phyloP scores from a whole-genome alignment of 37 sponge, comb jelly and placozoan species.

The Theonella swinhoei region DNA sequence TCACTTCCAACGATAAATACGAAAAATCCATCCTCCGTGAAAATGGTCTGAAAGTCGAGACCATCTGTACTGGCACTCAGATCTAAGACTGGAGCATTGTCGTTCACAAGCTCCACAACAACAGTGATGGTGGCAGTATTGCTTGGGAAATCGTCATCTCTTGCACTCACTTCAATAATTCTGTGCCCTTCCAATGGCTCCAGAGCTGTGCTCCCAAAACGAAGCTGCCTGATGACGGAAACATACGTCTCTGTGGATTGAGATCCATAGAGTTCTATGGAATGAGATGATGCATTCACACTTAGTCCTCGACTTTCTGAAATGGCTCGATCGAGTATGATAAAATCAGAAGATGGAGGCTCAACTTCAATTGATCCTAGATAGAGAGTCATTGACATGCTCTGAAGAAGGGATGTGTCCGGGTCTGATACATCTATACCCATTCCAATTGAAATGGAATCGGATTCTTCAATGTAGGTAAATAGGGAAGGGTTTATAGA shows the following conservation, averaged over 20 bases:
- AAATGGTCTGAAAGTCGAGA: constrained; percentile 48
- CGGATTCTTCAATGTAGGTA: constrained; percentile 45
- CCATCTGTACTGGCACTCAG: constrained; percentile 8
- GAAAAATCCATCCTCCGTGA: constrained; percentile 34
- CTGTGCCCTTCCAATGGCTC: constrained; percentile 35
- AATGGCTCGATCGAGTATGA: constrained; percentile 15
- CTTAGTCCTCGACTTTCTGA: constrained; percentile 22
- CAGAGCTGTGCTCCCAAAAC: constrained; percentile 43
- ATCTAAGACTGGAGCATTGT: constrained; percentile 21
- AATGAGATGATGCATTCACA: constrained; percentile 15
- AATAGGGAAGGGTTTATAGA: constrained; percentile 2
- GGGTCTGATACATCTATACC: constrained; percentile 42
- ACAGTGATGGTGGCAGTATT: background rate
- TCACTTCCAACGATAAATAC: constrained; percentile 36
- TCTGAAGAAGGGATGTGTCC: constrained; percentile 36
- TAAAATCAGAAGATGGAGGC: constrained; percentile 34
- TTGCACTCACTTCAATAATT: constrained; percentile 14
- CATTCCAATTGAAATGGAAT: constrained; percentile 27
- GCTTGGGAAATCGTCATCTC: constrained; percentile 49
- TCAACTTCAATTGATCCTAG: constrained; percentile 5
- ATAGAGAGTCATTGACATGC: constrained; percentile 27
- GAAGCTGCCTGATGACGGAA: constrained; percentile 10
- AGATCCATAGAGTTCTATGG: constrained; percentile 5
- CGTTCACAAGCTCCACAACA: constrained; percentile 23
- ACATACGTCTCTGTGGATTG: constrained; percentile 4